These are phyloP conservation scores for Pseudotriccus pelzelni DNA, from an alignment of 2,797 vertebrate genomes.

Conservation along the genomic window DNA sequence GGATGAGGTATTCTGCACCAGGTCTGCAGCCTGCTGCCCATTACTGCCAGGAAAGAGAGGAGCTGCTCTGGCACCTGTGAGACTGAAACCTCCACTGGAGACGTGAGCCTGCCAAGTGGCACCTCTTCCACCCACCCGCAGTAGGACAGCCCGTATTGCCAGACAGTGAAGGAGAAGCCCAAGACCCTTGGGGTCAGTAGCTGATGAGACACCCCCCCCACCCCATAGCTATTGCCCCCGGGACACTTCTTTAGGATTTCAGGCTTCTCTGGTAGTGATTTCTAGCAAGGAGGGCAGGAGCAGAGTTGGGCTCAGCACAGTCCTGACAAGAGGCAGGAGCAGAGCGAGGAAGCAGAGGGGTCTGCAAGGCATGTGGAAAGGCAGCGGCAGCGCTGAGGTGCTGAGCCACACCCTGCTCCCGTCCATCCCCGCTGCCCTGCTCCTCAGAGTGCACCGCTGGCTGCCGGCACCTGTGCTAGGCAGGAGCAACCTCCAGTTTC, in stretches of 20 bases:
- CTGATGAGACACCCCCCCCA: background rate
- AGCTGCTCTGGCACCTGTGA: background rate
- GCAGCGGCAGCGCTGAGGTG: fast-evolving
- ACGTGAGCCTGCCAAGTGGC: background rate
- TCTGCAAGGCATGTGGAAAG: fast-evolving
- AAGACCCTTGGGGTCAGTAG: background rate
- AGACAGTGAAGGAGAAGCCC: background rate
- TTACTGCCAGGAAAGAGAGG: background rate
- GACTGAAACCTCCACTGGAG: background rate
- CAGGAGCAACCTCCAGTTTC: conserved; percentile 1
- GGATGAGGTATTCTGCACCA: conserved; percentile 21
- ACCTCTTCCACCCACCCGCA: fast-evolving
- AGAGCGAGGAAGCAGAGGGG: background rate
- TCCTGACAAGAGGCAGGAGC: fast-evolving
- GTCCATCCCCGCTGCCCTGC: background rate
- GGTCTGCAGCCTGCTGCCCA: background rate
- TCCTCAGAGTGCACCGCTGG: background rate
- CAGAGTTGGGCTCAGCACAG: background rate
- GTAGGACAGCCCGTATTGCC: fast-evolving
- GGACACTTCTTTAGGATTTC: background rate
- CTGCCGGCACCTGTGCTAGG: background rate
- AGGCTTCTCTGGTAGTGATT: background rate
- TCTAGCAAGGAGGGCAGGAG: background rate
- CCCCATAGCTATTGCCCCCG: fast-evolving
- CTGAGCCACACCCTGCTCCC: background rate